Conservation (phyloP, 1,140 invertebrate species). For the Bilobella aurantiaca region DNA sequence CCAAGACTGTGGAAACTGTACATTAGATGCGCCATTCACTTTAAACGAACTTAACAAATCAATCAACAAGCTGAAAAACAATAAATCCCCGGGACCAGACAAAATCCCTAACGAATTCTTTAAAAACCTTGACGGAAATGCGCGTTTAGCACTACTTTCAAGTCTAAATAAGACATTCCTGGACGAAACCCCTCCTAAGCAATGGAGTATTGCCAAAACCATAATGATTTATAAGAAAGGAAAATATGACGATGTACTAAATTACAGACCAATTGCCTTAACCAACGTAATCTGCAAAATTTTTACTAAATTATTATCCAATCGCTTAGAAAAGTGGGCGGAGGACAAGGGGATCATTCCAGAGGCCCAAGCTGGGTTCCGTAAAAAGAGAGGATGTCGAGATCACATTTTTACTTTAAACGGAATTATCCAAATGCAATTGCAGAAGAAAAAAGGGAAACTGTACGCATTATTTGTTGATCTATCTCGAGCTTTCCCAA, state of each 20-base stretch:
- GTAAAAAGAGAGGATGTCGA: conserved; percentile 26
- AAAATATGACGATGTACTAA: conserved; percentile 20
- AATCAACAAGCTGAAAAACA: not conserved
- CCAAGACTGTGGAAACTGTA: not conserved
- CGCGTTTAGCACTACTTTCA: not conserved
- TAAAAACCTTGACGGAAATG: conserved; percentile 35
- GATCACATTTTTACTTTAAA: conserved; percentile 35
- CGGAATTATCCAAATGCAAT: conserved; percentile 21
- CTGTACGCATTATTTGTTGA: conserved; percentile 34
- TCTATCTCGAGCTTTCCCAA: conserved; percentile 34
- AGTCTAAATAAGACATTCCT: conserved; percentile 3
- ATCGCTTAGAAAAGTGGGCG: conserved; percentile 29
- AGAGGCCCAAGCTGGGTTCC: conserved; percentile 35
- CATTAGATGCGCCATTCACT: no score
- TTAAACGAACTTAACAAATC: not conserved
- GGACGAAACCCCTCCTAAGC: not conserved
- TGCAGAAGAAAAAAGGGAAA: conserved; percentile 15
- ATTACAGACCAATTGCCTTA: conserved; percentile 35
- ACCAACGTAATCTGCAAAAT: conserved; percentile 31
- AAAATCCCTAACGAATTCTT: conserved; percentile 36
- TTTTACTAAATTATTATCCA: conserved; percentile 28
- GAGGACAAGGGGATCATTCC: conserved; percentile 27
- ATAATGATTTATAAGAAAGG: conserved; percentile 31
- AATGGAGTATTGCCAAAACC: conserved; percentile 14
- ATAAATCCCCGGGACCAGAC: conserved; percentile 38